Evolutionary conservation across 2,113 vertebrate species (phyloP).

Genomic region (Orycteropus afer): DNA sequence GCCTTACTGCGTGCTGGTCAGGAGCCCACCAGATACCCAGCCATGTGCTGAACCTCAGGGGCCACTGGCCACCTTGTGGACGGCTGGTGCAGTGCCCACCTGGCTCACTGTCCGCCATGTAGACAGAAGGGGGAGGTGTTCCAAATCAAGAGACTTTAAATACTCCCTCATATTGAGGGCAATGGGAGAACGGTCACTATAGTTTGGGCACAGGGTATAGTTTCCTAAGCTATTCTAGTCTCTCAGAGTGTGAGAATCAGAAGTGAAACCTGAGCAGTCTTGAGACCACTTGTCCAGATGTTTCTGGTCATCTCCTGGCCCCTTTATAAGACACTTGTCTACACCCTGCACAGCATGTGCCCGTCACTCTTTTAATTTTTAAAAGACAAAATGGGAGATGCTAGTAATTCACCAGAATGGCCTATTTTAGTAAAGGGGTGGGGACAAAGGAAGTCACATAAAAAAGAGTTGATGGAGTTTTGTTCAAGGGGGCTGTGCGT

Average conservation of each 20-base stretch:
- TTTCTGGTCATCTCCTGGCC: background rate
- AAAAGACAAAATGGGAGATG: constrained; percentile 79
- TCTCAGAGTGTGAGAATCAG: constrained; percentile 65
- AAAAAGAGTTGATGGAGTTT: constrained; percentile 78
- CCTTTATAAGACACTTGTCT: constrained; percentile 41
- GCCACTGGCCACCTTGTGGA: background rate
- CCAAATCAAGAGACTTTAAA: constrained; percentile 56
- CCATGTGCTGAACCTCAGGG: background rate
- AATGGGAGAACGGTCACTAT: constrained; percentile 10
- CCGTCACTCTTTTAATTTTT: constrained; percentile 74
- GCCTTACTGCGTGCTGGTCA: constrained; percentile 85
- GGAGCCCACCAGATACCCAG: constrained; percentile 33
- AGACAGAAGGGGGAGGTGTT: constrained; percentile 50
- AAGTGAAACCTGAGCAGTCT: constrained; percentile 43
- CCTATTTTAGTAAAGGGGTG: constrained; percentile 87
- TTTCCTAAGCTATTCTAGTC: constrained; percentile 53
- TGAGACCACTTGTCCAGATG: constrained; percentile 50
- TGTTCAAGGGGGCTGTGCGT: constrained; percentile 77
- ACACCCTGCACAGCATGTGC: background rate
- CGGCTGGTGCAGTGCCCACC: background rate
- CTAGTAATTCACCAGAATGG: constrained; percentile 90
- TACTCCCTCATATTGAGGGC: constrained; percentile 90
- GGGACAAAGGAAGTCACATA: constrained; percentile 67
- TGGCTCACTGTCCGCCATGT: background rate
- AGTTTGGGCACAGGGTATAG: constrained; percentile 19